Evolutionary conservation across 1,140 invertebrate genomes (phyloP).

Genomic region (Eupeodes corollae): DNA sequence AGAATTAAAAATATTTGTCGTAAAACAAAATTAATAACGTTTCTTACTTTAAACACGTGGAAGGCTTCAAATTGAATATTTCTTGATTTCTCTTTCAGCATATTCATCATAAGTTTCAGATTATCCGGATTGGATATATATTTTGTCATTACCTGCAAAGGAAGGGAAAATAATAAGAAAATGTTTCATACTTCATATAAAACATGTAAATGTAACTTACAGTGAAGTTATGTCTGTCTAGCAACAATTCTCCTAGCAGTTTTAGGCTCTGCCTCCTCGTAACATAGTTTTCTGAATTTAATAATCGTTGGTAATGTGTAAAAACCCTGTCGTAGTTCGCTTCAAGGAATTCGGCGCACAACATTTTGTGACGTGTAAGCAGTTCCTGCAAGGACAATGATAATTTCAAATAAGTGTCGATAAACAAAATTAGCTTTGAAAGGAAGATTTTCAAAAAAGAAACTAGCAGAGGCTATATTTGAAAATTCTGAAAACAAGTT

Average conservation of each 20-base stretch:
- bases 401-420: slow-evolving; percentile 19
- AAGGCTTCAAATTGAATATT: slow-evolving; percentile 99
- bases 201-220: slow-evolving; percentile 49
- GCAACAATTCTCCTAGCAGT: slow-evolving; percentile 88
- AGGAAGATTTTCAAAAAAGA: background rate
- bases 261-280: slow-evolving; percentile 94
- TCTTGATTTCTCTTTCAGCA: slow-evolving; percentile 97
- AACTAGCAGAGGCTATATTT: background rate
- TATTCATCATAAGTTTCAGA: slow-evolving; percentile 99
- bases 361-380: slow-evolving; percentile 94
- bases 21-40: slow-evolving; percentile 1
- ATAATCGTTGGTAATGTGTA: slow-evolving; percentile 87
- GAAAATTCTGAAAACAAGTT: too few species aligned
- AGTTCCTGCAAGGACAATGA: slow-evolving; percentile 70
- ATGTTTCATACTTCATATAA: background rate
- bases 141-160: slow-evolving; percentile 94
- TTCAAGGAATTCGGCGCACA: slow-evolving; percentile 97
- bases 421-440: background rate
- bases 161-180: slow-evolving; percentile 14
- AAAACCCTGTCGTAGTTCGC: slow-evolving; percentile 98
- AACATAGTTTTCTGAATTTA: slow-evolving; percentile 99
- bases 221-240: slow-evolving; percentile 98
- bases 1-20: slow-evolving; percentile 7
- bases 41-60: slow-evolving; percentile 94
- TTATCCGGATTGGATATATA: slow-evolving; percentile 99